Evolutionary conservation across 2,888 invertebrate species (phyloP).

Genomic region (Eutolmus rufibarbis): DNA sequence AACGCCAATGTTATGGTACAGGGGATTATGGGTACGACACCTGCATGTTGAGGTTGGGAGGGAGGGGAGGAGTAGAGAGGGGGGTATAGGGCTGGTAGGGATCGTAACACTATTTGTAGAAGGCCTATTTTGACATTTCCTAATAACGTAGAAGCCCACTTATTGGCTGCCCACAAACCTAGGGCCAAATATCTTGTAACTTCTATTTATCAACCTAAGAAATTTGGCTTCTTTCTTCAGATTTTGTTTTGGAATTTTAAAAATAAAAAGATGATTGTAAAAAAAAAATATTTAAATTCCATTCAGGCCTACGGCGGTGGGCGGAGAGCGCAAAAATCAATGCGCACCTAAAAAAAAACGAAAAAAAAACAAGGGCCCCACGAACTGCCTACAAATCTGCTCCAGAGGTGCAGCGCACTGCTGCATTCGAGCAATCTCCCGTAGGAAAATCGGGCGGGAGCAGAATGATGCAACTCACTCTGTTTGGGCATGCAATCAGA

Average conservation of each 20-base stretch:
- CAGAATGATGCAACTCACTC: background rate
- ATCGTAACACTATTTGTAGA: background rate
- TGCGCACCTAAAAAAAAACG: background rate
- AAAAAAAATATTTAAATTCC: background rate
- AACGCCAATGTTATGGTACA: conserved; percentile 25
- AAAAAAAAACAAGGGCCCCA: background rate
- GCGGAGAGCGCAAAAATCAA: background rate
- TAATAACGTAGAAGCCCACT: background rate
- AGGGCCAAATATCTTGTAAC: background rate
- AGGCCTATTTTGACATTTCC: background rate
- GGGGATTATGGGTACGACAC: conserved; percentile 30
- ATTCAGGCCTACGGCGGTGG: background rate
- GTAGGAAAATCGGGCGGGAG: background rate
- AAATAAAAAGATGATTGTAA: background rate
- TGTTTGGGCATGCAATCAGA: background rate
- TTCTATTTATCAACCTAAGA: background rate
- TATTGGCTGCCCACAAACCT: background rate
- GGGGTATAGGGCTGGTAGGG: background rate
- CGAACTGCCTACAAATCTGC: background rate
- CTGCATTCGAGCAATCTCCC: background rate
- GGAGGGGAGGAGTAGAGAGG: background rate
- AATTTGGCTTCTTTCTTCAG: background rate
- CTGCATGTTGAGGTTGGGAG: background rate
- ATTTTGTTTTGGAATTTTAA: background rate
- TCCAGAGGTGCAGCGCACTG: background rate